phyloP scores from a whole-genome alignment of 2,888 invertebrate genomes.

The Synergus japonicus region DNA sequence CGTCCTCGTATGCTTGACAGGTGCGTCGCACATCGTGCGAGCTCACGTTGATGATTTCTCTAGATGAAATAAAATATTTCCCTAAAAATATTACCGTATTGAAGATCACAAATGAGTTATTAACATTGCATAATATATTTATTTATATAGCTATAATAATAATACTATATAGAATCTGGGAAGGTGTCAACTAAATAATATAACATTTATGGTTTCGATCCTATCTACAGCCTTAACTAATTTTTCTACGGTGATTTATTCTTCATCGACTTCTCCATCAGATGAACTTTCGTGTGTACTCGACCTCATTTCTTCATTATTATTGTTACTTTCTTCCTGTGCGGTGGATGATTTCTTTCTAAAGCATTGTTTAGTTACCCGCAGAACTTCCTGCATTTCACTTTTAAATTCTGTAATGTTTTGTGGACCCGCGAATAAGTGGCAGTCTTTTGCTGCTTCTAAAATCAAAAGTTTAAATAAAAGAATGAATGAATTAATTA shows the following conservation, averaged over 20 bases:
- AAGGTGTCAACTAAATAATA: too few species aligned
- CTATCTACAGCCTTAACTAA: too few species aligned
- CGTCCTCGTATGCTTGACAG: too few species aligned
- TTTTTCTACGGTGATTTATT: too few species aligned
- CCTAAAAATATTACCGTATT: not conserved
- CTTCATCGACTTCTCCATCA: not conserved
- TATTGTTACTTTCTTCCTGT: not conserved
- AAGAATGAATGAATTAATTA: not conserved
- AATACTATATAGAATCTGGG: too few species aligned
- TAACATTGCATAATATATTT: too few species aligned
- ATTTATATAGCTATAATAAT: too few species aligned
- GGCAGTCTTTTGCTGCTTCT: slow-evolving; percentile 43
- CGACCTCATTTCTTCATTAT: not conserved
- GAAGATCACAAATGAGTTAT: not conserved
- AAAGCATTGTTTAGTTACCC: not conserved
- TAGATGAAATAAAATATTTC: not conserved
- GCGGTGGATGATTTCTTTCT: not conserved
- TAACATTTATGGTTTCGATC: too few species aligned
- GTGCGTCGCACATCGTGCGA: too few species aligned
- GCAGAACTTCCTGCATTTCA: not conserved
- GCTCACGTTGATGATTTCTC: not conserved
- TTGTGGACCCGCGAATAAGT: slow-evolving; percentile 5
- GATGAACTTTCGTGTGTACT: not conserved
- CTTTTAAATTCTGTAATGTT: slow-evolving; percentile 21
- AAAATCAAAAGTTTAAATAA: not conserved